phyloP scores from a whole-genome alignment of 2,113 vertebrate species.

The Cygnus buccinator region DNA sequence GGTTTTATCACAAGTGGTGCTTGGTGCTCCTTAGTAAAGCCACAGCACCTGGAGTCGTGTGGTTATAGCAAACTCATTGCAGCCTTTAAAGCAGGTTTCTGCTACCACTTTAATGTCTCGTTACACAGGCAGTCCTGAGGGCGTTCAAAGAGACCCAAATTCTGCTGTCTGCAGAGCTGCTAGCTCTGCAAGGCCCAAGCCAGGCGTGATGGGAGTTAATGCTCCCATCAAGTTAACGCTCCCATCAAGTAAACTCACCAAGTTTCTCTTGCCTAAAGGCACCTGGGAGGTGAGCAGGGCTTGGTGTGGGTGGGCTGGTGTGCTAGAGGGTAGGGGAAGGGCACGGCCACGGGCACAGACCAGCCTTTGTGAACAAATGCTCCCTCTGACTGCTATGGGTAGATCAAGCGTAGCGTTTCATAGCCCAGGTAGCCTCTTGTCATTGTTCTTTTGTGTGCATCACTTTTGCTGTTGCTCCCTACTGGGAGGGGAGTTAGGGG shows the following conservation, averaged over 20 bases:
- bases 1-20: not conserved
- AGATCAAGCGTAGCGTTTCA: fast-evolving
- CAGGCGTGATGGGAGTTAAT: not conserved
- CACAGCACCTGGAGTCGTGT: not conserved
- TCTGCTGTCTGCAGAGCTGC: not conserved
- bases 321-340: not conserved
- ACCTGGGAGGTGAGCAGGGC: not conserved
- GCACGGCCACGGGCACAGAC: fast-evolving
- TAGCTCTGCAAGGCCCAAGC: fast-evolving
- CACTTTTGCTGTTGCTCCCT: not conserved
- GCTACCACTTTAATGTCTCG: not conserved
- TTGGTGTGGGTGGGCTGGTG: not conserved
- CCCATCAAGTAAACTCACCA: not conserved
- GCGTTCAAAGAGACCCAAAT: fast-evolving
- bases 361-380: not conserved
- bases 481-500: fast-evolving
- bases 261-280: not conserved
- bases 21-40: not conserved
- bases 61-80: not conserved
- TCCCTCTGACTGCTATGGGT: not conserved
- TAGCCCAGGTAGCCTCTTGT: not conserved
- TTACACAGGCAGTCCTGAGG: not conserved
- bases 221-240: no score
- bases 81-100: not conserved
- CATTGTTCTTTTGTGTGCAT: not conserved